Evolutionary conservation across 1,140 invertebrate species (phyloP).

Genomic region (Triops cancriformis): DNA sequence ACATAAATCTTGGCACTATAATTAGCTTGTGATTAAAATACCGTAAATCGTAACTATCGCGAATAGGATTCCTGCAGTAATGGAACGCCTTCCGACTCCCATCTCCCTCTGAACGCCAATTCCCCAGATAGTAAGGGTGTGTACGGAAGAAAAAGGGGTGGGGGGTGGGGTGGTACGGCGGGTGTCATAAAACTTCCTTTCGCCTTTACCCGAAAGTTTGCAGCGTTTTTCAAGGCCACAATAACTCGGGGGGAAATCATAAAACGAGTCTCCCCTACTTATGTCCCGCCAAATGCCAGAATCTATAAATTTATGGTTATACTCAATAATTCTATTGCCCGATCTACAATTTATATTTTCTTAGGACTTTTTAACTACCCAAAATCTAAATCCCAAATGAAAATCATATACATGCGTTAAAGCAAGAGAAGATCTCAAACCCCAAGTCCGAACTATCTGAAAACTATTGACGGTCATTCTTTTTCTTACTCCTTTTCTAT

Average conservation of each 20-base stretch:
- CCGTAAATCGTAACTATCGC: no score
- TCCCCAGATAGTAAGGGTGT: no score
- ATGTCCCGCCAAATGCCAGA: neutral
- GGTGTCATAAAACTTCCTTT: no score
- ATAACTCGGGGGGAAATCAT: neutral
- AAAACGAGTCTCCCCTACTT: neutral
- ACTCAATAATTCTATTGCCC: neutral
- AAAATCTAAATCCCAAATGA: neutral
- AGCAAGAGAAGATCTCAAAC: neutral
- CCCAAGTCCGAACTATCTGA: neutral
- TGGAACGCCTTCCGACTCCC: no score
- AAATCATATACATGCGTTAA: neutral
- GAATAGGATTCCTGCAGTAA: no score
- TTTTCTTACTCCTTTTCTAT: no score
- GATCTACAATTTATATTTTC: neutral
- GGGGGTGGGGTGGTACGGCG: no score
- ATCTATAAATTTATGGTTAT: neutral
- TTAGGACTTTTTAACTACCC: neutral
- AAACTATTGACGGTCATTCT: no score
- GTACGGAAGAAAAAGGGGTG: no score
- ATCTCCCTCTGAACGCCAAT: no score
- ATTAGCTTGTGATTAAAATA: no score
- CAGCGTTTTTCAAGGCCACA: neutral
- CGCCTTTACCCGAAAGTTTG: neutral
- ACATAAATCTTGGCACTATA: no score